Percentiles rank a stretch among this genome's conserved stretches.
Evolutionary conservation across 2,797 vertebrate genomes (phyloP).

Genomic region (Cryptoprocta ferox): DNA sequence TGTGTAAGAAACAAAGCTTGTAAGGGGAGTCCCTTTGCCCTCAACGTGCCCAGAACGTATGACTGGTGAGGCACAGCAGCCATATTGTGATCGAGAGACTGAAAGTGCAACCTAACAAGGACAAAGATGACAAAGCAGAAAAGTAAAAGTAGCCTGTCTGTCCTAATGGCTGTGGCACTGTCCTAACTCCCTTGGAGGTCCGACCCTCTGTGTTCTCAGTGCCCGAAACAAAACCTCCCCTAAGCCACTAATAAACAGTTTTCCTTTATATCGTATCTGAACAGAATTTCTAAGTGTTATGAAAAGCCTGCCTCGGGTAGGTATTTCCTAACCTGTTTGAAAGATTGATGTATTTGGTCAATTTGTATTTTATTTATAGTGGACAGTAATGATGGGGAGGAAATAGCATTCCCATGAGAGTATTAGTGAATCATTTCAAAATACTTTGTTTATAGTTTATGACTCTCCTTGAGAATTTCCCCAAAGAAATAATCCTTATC

Average conservation of each 20-base stretch:
- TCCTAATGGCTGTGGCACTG: not conserved
- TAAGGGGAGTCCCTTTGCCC: too few relatives aligned
- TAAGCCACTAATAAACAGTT: not conserved
- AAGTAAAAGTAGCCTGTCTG: not conserved
- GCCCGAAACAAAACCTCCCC: not conserved
- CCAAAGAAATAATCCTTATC: not conserved
- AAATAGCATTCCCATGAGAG: not conserved
- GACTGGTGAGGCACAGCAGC: not conserved
- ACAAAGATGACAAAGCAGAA: not conserved
- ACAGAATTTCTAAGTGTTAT: not conserved
- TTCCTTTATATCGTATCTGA: not conserved
- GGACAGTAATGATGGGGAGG: not conserved
- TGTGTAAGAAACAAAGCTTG: not conserved
- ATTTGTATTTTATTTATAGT: not conserved
- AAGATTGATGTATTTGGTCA: not conserved
- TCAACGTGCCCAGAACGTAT: not conserved
- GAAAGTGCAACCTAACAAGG: not conserved
- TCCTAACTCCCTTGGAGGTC: not conserved
- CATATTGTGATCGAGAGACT: not conserved
- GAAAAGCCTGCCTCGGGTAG: not conserved
- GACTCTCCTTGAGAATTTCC: not conserved
- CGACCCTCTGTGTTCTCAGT: not conserved
- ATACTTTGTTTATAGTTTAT: not conserved
- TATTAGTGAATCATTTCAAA: not conserved
- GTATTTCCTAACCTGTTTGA: not conserved